Evolutionary conservation across 2,888 invertebrate species (phyloP).

Genomic region (Colletes collaris): DNA sequence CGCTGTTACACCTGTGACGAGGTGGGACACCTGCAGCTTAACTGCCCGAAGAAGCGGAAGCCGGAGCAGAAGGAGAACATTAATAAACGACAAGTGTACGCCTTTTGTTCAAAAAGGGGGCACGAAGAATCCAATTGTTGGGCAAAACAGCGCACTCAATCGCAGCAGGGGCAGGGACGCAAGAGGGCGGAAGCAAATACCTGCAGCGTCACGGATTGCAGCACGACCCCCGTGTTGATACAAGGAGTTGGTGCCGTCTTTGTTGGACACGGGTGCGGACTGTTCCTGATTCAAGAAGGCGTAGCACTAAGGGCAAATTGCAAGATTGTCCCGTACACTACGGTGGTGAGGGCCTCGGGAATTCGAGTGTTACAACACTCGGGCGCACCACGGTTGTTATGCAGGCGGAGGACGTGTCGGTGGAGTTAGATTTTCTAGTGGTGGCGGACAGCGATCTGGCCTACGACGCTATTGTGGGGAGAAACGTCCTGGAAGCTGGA

Average conservation of each 20-base stretch:
- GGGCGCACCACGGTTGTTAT: too few species aligned
- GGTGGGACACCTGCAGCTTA: not conserved
- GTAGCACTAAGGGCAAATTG: not conserved
- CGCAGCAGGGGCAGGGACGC: not conserved
- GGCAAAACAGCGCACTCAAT: not conserved
- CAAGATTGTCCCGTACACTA: not conserved
- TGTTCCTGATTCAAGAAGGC: not conserved
- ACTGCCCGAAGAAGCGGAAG: not conserved
- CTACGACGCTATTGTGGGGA: not conserved
- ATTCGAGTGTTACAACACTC: not conserved
- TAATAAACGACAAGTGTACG: not conserved
- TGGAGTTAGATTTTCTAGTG: not conserved
- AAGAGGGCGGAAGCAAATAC: not conserved
- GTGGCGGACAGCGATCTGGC: not conserved
- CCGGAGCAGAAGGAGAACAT: not conserved
- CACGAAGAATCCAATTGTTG: slow-evolving; percentile 12
- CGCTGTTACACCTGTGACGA: slow-evolving; percentile 6
- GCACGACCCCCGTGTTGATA: not conserved
- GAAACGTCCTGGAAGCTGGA: not conserved
- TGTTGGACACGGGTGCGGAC: not conserved
- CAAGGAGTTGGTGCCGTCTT: not conserved
- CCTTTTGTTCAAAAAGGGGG: not conserved
- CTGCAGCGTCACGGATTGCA: too few species aligned
- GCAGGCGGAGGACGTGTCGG: too few species aligned
- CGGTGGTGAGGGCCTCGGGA: not conserved